Percentiles rank a stretch among this genome's conserved stretches.
phyloP scores from a whole-genome alignment of 2,113 vertebrate genomes.

The Setophaga petechia region DNA sequence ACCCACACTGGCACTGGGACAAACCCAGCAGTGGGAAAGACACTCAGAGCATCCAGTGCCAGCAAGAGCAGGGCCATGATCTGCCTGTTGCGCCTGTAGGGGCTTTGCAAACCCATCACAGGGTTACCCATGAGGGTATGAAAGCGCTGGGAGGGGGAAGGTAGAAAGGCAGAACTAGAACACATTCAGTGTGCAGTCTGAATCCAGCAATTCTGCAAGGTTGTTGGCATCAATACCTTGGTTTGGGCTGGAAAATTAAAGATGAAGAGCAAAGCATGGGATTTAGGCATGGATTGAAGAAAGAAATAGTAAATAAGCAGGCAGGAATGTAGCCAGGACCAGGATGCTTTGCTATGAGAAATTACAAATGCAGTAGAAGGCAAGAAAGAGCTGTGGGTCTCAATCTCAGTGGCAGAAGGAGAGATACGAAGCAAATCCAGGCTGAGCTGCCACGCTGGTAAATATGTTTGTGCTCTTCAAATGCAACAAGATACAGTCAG shows the following conservation, averaged over 20 bases:
- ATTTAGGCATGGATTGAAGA: neutral
- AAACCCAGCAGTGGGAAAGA: neutral
- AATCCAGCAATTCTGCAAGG: slow-evolving; percentile 3
- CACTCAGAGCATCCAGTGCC: neutral
- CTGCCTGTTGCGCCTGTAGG: neutral
- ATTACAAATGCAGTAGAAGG: neutral
- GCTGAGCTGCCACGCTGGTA: neutral
- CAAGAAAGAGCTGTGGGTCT: neutral
- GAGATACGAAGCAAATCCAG: neutral
- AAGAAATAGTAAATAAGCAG: neutral
- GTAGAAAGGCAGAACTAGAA: neutral
- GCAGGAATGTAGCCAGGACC: neutral
- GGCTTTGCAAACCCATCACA: neutral
- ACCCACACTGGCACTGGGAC: neutral
- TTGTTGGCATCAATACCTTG: neutral
- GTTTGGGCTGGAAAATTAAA: slow-evolving; percentile 30
- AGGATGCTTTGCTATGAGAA: neutral
- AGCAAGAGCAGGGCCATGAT: neutral
- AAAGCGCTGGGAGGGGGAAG: neutral
- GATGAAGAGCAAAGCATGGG: neutral
- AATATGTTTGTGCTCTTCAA: neutral
- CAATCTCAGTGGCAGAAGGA: neutral
- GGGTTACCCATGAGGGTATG: neutral
- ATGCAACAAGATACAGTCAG: neutral
- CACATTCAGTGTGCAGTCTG: neutral